Evolutionary conservation across 37 sponge, comb jelly and placozoan genomes (phyloP).

Genomic region (Spongia lamella): DNA sequence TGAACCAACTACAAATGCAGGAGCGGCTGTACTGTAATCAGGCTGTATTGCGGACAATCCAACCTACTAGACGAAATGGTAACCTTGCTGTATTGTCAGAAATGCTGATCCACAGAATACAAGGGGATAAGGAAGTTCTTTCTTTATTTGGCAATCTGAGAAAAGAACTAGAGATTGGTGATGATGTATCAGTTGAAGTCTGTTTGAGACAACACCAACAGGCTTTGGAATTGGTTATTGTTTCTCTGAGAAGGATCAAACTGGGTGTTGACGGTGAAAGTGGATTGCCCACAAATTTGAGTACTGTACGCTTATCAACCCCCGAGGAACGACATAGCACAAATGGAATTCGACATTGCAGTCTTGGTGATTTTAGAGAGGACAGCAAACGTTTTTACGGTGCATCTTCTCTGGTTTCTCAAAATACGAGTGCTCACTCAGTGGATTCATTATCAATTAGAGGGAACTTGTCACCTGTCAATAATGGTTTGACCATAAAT

Average conservation of each 20-base stretch:
- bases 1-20: constrained; percentile 61
- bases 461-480: too few species aligned
- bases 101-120: constrained; percentile 49
- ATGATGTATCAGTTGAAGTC: constrained; percentile 43
- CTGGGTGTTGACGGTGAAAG: constrained; percentile 3
- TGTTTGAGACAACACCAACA: constrained; percentile 48
- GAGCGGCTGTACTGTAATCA: constrained; percentile 72
- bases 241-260: constrained; percentile 54
- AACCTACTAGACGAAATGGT: constrained; percentile 52
- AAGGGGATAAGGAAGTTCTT: constrained; percentile 69
- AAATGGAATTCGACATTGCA: too few species aligned
- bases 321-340: too few species aligned
- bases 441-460: too few species aligned
- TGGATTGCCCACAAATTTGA: too few species aligned
- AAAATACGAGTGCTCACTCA: too few species aligned
- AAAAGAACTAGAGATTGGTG: constrained; percentile 12
- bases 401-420: too few species aligned
- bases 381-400: too few species aligned
- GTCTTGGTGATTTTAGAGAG: too few species aligned
- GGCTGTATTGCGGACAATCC: constrained; percentile 40
- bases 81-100: constrained; percentile 44
- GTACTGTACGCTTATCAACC: too few species aligned
- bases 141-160: constrained; percentile 40
- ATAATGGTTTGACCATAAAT: too few species aligned
- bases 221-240: constrained; percentile 47